Evolutionary conservation across 2,888 invertebrate species (phyloP), one percentile per base, ranked within the genome.

Genomic region (Pachliopta kotzebuea): DNA sequence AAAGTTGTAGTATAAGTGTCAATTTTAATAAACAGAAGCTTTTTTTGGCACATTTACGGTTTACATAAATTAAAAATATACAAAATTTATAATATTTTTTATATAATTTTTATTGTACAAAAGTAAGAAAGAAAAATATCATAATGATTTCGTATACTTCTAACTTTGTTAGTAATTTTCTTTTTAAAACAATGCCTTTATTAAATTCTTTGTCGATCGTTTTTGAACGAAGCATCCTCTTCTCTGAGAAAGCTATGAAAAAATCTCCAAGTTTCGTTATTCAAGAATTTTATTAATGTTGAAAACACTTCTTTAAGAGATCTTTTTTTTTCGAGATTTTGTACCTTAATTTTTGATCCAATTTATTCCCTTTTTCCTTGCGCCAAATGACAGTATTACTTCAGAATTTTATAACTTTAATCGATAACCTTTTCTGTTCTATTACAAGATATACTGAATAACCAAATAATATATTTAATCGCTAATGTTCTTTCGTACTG

Each of bases 121-220:
- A 45, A n/a, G 1, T 45, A 37, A 8, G 4, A 37, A 37, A 2
- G 18, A 7, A 18, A 17, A 45, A 45, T 4, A 18, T n/a, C 45
- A 45, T n/a, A 45, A 45, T 45, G 18, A 45, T 21, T 11, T 14
- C 8, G 55, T 45, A 45, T 20, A 37, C 37, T 2, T 29, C 8
- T 26, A 20, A 45, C 21, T 14, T 55, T 31, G 50, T 20, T 24
- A 49, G 26, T 24, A 9, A 17, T 45, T 57, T 11, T 59, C 21
- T 60, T 29, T 42, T 76, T 83, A 85, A 84, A 83, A 83, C 83
- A 84, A 84, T 80, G 82, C 82, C 85, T 82, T 88, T 90, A 89
- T 90, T 89, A 90, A 90, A 89, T 90, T 89, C 87, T 79, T 84
- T 78, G 78, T 81, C 80, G 81, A 84, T 83, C 74, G 85, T 87